Conservation (phyloP, 1,140 invertebrate species). For the Dendrolimus kikuchii region DNA sequence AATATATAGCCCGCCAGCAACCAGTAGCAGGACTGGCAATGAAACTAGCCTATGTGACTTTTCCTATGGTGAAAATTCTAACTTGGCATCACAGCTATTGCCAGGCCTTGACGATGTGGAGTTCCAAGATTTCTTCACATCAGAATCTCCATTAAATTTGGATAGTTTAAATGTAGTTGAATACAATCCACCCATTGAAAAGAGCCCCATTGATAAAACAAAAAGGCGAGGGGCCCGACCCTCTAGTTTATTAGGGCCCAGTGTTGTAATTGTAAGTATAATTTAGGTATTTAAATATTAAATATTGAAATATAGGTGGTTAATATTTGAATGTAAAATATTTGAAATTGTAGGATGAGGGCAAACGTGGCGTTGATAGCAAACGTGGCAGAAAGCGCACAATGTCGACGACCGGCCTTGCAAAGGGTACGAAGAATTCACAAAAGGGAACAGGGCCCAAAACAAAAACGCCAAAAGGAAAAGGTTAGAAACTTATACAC, state of each 20-base stretch:
- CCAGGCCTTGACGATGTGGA: constrained; percentile 36
- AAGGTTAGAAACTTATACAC: constrained; percentile 23
- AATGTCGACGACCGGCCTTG: constrained; percentile 35
- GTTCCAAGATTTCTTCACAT: constrained; percentile 37
- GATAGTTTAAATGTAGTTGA: constrained; percentile 28
- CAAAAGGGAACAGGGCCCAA: constrained; percentile 24
- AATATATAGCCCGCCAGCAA: constrained; percentile 22
- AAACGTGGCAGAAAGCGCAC: constrained; percentile 48
- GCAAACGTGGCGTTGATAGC: constrained; percentile 24
- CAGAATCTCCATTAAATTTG: constrained; percentile 27
- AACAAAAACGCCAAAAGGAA: constrained; percentile 30
- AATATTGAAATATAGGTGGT: neutral
- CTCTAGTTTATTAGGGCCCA: constrained; percentile 23
- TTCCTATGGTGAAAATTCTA: constrained; percentile 34
- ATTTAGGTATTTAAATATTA: constrained; percentile 1
- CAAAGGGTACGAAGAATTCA: constrained; percentile 20
- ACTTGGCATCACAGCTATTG: constrained; percentile 23
- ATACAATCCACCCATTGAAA: constrained; percentile 16
- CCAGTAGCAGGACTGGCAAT: constrained; percentile 11
- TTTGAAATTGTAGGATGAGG: constrained; percentile 3
- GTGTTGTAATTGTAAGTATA: constrained; percentile 22
- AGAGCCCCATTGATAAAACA: constrained; percentile 20
- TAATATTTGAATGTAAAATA: constrained; percentile 1
- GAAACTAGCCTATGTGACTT: constrained; percentile 40
- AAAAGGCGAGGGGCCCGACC: constrained; percentile 28